phyloP scores from a whole-genome alignment of 2,888 invertebrate species.

The Ctena decussata region DNA sequence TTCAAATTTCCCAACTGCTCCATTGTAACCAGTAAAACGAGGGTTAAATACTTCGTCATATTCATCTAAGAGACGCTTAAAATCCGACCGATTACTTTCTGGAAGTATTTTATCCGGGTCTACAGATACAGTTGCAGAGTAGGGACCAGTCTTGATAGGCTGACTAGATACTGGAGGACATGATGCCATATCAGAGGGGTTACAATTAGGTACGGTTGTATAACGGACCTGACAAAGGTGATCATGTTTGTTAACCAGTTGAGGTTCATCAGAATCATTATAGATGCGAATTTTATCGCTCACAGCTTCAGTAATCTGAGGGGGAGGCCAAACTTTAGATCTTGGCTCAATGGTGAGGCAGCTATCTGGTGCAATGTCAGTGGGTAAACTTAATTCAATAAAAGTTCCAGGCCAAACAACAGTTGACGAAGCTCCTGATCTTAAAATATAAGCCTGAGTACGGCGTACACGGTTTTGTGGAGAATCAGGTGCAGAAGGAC shows the following conservation, averaged over 20 bases:
- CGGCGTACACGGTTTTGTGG: background rate
- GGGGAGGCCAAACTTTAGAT: background rate
- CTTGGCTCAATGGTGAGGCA: background rate
- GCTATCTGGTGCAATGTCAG: background rate
- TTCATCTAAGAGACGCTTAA: background rate
- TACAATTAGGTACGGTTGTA: background rate
- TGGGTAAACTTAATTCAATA: background rate
- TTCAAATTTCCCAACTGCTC: background rate
- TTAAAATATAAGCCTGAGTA: background rate
- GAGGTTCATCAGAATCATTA: background rate
- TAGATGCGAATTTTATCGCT: background rate
- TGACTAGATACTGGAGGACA: background rate
- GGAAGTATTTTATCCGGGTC: background rate
- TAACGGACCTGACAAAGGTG: background rate
- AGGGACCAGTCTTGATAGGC: background rate
- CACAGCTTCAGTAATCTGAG: background rate
- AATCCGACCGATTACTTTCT: background rate
- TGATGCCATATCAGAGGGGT: background rate
- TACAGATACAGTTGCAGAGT: background rate
- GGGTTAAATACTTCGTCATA: background rate
- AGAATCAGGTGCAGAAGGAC: background rate
- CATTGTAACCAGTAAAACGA: background rate
- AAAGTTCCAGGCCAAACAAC: background rate
- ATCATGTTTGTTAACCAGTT: background rate
- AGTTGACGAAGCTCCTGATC: background rate